Base-by-base conservation (phyloP, 2,113 vertebrate species). In the Nerophis lumbriciformis region DNA sequence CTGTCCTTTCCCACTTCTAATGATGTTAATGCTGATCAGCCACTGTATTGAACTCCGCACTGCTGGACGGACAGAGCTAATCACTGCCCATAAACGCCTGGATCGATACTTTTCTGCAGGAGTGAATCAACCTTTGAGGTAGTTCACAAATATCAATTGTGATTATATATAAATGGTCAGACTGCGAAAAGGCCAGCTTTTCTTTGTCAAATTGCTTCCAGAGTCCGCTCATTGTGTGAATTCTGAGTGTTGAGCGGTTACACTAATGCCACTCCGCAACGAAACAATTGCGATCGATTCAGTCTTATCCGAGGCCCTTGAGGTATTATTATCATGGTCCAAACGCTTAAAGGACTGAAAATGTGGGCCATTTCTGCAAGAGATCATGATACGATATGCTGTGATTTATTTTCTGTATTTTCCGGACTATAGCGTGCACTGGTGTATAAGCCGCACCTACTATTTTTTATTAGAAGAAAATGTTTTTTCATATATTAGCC, bases 21-120 rank as follows among this genome's bases (percentile, higher is more conserved):
- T 83, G 73, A 75, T 69, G 76, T 83, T 81, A 84, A 81, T 74
- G 62, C 78, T 60, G 76, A 82, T 82, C 84, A 68, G 75, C 63
- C 64, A 49, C 61, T 63, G 58, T 78, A 85, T 88, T 45, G 84
- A 85, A 85, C 82, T 77, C 44, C 71, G 48, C 53, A 61, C 72
- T 6, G 70, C 74, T 78, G 79, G 68, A 69, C n/a, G 49, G 72
- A 66, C 67, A 74, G 68, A 79, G 68, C 67, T 82, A 81, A 85
- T 82, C 77, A 74, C 79, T 73, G 72, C 66, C 68, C 63, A 80
- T 69, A 59, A 70, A 71, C 60, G 60, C 57, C 16, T 54, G 1
- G 66, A 79, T 84, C 85, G 53, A 85, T 87, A 80, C 59, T 6
- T 57, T 42, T 44, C 51, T 5, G 19, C 68, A 72, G 28, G 28